Base-by-base conservation (phyloP, 2,113 vertebrate species). In the Columba livia region DNA sequence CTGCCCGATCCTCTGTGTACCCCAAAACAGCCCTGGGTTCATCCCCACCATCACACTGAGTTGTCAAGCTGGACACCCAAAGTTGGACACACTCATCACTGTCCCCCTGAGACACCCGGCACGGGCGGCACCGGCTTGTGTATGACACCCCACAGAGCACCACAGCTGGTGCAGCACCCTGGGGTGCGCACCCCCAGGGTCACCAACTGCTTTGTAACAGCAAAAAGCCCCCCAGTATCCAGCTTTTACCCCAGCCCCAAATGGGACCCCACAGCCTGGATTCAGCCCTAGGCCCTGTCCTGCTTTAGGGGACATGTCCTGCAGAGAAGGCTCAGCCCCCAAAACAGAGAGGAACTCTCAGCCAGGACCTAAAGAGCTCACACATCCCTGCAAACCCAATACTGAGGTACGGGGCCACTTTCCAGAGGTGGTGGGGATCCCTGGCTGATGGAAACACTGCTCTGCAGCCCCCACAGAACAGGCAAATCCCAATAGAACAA, bases 21-120 rank as follows among this genome's bases (percentile, higher is more conserved):
- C 19, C 58, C 8, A 0, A 34, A 71, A 18, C 32, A 11, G 34
- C 66, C 62, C 32, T 1, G 10, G 16, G 24, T 11, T 74, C 51
- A 19, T 16, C 73, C 31, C 16, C 8, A 2, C 31, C 21, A 20
- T 26, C 5, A 8, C 53, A 28, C 18, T 0, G 0, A 56, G 40
- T 21, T 50, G 47, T 67, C 34, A 25, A 54, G 44, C 21, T 24
- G 53, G 69, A 18, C 11, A 6, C 36, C 53, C 36, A 12, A 62
- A 65, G 15, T 9, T 25, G 61, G 77, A 54, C 1, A 0, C 0
- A 1, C 42, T 72, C 4, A 0, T 66, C 54, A 5, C 50, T 0
- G 0, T 66, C 31, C 38, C 44, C 67, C n/a, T 1, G 25, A 51
- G 32, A 74, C 17, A 11, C 28, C 60, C 1, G 0, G 15, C 28